Conservation (phyloP, 2,113 vertebrate species). For the Chloebia gouldiae region DNA sequence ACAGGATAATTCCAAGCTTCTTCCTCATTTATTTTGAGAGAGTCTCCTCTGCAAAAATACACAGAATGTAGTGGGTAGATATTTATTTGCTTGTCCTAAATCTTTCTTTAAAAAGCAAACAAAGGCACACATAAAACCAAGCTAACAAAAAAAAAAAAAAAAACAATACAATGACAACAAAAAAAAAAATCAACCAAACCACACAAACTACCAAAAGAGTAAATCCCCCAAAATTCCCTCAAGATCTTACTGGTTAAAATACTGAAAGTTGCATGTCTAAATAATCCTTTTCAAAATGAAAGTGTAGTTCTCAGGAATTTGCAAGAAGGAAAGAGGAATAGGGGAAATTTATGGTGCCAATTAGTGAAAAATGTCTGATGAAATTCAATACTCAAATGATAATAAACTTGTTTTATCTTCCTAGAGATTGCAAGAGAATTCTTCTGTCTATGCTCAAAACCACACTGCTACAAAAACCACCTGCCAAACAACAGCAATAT, state of each 20-base stretch:
- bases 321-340: not conserved
- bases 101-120: not conserved
- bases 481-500: not conserved
- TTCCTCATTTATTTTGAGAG: not conserved
- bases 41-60: not conserved
- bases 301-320: not conserved
- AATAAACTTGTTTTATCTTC: not conserved
- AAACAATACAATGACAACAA: not conserved
- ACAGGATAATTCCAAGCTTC: not conserved
- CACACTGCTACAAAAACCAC: not conserved
- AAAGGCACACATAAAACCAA: not conserved
- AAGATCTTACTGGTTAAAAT: not conserved
- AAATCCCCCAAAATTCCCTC: slow-evolving; percentile 18
- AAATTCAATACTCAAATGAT: not conserved
- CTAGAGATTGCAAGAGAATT: not conserved
- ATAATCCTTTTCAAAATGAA: slow-evolving; percentile 13
- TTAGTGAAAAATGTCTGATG: not conserved
- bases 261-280: not conserved
- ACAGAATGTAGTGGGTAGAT: not conserved
- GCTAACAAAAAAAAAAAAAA: not conserved
- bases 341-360: not conserved
- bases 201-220: not conserved
- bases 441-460: not conserved
- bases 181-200: not conserved
- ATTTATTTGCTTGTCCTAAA: not conserved